Evolutionary conservation across 2,797 vertebrate species (phyloP).

Genomic region (Eospalax fontanierii): DNA sequence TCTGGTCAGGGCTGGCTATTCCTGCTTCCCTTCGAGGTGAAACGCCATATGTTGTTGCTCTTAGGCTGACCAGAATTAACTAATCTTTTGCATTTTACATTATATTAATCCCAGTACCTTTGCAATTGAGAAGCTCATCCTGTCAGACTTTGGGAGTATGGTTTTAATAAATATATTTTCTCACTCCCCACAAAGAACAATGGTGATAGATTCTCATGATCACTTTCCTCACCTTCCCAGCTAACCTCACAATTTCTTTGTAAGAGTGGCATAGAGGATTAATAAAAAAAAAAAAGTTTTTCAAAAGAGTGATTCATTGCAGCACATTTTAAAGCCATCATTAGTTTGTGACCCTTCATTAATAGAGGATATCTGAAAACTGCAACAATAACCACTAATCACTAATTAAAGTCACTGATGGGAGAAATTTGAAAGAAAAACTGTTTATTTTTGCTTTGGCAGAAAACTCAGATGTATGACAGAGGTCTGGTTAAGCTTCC

Average conservation of each 20-base stretch:
- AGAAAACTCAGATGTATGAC: constrained; percentile 64
- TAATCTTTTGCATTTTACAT: constrained; percentile 75
- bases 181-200: constrained; percentile 18
- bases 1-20: constrained; percentile 54
- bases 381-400: constrained; percentile 5
- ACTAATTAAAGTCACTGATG: constrained; percentile 68
- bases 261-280: constrained; percentile 6
- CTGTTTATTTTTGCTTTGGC: constrained; percentile 66
- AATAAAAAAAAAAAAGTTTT: neutral
- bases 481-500: constrained; percentile 28
- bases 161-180: constrained; percentile 54
- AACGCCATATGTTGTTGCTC: constrained; percentile 70
- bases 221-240: constrained; percentile 34
- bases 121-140: constrained; percentile 55
- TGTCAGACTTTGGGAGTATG: neutral
- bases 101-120: constrained; percentile 63
- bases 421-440: constrained; percentile 77
- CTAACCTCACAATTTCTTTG: neutral
- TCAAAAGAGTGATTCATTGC: constrained; percentile 25
- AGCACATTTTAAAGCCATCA: constrained; percentile 48
- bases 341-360: constrained; percentile 26
- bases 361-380: constrained; percentile 55
- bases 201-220: constrained; percentile 45
- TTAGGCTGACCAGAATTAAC: constrained; percentile 69
- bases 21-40: constrained; percentile 64